Evolutionary conservation across 2,797 vertebrate species (phyloP).

Genomic region (Tinamus major): DNA sequence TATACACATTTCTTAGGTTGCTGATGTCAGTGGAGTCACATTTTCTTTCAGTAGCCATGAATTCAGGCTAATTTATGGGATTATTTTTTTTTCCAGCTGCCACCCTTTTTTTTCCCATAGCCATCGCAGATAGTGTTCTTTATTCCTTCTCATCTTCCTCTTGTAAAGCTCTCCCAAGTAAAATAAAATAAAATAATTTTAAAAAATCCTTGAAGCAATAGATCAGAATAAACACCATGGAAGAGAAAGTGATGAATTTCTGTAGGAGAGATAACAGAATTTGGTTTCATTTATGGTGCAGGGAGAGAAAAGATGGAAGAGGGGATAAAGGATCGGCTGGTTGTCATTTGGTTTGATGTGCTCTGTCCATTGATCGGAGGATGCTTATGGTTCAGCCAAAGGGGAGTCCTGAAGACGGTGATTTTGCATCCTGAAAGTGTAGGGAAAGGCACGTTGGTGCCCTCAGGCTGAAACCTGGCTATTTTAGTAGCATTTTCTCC

Average conservation of each 20-base stretch:
- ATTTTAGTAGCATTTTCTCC: background rate
- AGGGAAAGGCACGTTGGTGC: background rate
- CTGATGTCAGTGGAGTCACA: background rate
- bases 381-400: background rate
- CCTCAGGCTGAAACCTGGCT: slow-evolving; percentile 28
- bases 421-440: background rate
- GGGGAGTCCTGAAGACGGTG: background rate
- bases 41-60: background rate
- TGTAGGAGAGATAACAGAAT: background rate
- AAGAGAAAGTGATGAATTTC: background rate
- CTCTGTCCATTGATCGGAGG: background rate
- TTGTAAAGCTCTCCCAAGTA: background rate
- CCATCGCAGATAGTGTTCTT: background rate
- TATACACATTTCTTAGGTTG: background rate
- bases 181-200: background rate
- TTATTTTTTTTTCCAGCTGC: background rate
- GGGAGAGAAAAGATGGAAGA: background rate
- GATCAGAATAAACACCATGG: background rate
- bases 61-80: background rate
- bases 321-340: background rate
- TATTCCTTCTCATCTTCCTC: background rate
- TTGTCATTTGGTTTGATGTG: background rate
- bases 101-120: background rate
- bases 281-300: background rate
- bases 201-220: background rate